These are phyloP conservation scores for Doryteuthis pealeii DNA, from an alignment of 1,140 invertebrate genomes.

Conservation along the genomic window DNA sequence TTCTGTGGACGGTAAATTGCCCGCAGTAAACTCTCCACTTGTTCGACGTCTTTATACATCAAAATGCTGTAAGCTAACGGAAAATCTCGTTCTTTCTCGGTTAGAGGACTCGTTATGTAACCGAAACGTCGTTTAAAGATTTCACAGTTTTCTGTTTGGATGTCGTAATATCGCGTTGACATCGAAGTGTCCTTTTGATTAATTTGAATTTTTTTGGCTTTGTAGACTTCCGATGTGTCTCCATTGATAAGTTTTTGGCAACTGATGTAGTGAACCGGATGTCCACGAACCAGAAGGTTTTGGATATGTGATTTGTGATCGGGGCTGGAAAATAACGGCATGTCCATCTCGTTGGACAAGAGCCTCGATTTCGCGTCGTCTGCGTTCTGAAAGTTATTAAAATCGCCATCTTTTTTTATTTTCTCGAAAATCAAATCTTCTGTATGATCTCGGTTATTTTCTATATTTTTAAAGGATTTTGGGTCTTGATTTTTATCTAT, in stretches of 20 bases:
- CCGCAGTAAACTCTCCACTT: constrained; percentile 39
- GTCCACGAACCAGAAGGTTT: neutral
- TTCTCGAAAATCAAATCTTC: too few species aligned
- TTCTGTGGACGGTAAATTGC: constrained; percentile 49
- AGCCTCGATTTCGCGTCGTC: too few species aligned
- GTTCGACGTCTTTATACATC: constrained; percentile 36
- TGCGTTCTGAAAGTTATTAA: too few species aligned
- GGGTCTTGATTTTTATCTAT: too few species aligned
- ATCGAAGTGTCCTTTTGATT: neutral
- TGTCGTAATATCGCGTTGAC: neutral
- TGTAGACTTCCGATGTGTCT: neutral
- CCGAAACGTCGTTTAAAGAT: neutral
- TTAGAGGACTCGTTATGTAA: constrained; percentile 9
- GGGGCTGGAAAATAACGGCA: neutral
- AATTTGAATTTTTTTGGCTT: neutral
- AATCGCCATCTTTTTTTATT: too few species aligned
- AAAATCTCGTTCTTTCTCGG: constrained; percentile 28
- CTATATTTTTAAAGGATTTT: too few species aligned
- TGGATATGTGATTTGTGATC: neutral
- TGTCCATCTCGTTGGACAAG: neutral
- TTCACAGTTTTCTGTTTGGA: constrained; percentile 11
- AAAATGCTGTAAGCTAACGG: constrained; percentile 39
- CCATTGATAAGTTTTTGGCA: neutral
- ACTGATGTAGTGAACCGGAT: neutral
- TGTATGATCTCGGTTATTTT: too few species aligned